Base-by-base conservation (phyloP, 2,113 vertebrate species). In the Myiopsitta monachus region DNA sequence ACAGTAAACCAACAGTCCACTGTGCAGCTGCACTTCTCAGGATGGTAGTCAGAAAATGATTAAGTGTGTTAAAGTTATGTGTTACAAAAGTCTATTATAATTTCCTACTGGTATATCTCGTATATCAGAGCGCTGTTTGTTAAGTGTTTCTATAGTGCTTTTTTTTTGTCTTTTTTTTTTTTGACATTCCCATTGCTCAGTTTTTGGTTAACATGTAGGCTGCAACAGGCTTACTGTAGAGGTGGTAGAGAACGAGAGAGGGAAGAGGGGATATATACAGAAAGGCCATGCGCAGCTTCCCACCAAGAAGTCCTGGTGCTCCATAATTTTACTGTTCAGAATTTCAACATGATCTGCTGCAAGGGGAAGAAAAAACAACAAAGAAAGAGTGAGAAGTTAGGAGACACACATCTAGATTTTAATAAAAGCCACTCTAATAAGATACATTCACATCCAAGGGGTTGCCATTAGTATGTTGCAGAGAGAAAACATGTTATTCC, bases 221-320 rank as follows among this genome's bases (percentile, higher is more conserved):
- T 98, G 98, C 97, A 98, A 97, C 97, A 98, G 98, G 98, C 98
- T 99, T 98, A 99, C 98, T 98, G 99, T 98, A 97, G 98, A 98
- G 90, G 98, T 98, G 87, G 98, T 98, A 98, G 98, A 98, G 92
- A 98, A 99, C 31, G 97, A 98, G 46, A 98, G 92, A 94, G 92
- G 94, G 97, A 97, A 68, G 93, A 94, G 80, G 83, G 85, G 72
- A 92, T 97, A 98, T 95, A 95, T 95, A 93, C 98, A 98, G 95
- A 98, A 98, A 98, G 98, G 98, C 98, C 99, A 97, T 96, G 98
- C 91, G 94, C 97, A 98, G 97, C 98, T 98, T 98, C 99, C 98
- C 98, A 98, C 95, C 88, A 98, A 98, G 95, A 97, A 94, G 97
- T 98, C 98, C 97, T 98, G 99, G 97, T 99, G 98, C 95, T 99